Evolutionary conservation across 1,140 invertebrate genomes (phyloP).

Genomic region (Achatina immaculata): DNA sequence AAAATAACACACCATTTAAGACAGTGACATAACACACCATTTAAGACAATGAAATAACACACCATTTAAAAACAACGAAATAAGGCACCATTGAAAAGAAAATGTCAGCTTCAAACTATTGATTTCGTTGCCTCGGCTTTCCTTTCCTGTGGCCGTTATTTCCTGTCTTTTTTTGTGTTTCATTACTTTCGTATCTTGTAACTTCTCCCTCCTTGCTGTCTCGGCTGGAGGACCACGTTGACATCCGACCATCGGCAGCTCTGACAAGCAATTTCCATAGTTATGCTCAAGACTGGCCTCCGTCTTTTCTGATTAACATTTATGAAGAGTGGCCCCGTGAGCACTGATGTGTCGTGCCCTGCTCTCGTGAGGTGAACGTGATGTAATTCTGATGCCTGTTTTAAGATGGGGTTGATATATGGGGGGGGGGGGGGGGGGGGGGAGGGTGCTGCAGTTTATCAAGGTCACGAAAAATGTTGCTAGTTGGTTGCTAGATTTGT

Average conservation of each 20-base stretch:
- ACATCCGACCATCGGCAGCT: neutral
- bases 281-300: neutral
- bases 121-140: conserved; percentile 1
- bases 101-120: neutral
- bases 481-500: no score
- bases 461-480: no score
- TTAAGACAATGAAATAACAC: no score
- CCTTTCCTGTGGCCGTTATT: neutral
- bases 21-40: no score
- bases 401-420: neutral
- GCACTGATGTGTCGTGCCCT: neutral
- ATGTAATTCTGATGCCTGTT: neutral
- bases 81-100: no score
- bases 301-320: conserved; percentile 2
- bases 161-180: neutral
- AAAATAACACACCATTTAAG: no score
- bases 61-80: no score
- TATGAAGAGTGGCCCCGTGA: neutral
- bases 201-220: neutral
- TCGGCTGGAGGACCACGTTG: neutral
- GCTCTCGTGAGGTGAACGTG: neutral
- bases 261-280: conserved; percentile 1
- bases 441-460: no score
- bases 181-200: neutral
- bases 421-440: no score